Conservation (phyloP, 2,888 invertebrate species). For the Rambutsinella grinnellia region DNA sequence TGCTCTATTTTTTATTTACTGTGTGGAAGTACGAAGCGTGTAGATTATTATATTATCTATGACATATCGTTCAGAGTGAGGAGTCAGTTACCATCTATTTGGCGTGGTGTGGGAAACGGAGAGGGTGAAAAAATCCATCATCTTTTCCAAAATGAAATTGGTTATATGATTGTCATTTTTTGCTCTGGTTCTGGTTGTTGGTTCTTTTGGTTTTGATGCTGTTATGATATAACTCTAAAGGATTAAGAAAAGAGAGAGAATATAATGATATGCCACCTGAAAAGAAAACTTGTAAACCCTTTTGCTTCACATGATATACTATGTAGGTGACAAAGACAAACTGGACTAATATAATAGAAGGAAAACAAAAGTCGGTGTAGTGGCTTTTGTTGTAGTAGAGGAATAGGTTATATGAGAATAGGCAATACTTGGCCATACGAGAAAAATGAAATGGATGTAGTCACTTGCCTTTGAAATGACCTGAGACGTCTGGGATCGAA, state of each 20-base stretch:
- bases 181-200: not conserved
- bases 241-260: no score
- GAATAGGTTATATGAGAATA: not conserved
- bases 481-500: slow-evolving; percentile 36
- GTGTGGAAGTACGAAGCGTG: no score
- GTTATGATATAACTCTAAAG: no score
- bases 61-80: no score
- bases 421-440: not conserved
- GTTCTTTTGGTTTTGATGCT: no score
- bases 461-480: slow-evolving; percentile 57
- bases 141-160: no score
- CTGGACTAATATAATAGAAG: not conserved
- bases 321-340: slow-evolving; percentile 1
- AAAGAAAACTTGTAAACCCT: not conserved
- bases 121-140: no score
- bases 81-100: no score
- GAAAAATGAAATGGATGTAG: not conserved
- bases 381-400: not conserved
- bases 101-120: no score
- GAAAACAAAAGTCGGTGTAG: not conserved
- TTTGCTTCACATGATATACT: not conserved
- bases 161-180: not conserved
- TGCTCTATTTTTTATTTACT: no score
- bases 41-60: no score
- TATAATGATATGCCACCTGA: no score